These are phyloP conservation scores for Prorops nasuta DNA, from an alignment of 1,140 invertebrate genomes.

Conservation along the genomic window DNA sequence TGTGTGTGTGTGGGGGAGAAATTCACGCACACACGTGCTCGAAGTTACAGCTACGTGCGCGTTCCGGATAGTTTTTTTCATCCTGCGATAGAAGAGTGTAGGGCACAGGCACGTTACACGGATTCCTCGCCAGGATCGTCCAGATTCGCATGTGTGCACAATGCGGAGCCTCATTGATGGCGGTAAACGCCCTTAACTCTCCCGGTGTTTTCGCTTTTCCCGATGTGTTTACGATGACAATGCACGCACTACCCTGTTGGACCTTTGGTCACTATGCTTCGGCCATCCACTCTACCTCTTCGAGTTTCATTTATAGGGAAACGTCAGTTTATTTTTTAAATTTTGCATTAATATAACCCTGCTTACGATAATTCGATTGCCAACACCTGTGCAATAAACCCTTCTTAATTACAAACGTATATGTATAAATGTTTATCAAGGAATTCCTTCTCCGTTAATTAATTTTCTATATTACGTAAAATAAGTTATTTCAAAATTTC, in stretches of 20 bases:
- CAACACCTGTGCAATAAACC: no score
- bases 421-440: no score
- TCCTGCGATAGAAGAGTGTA: neutral
- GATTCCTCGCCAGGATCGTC: neutral
- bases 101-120: neutral
- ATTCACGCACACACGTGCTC: neutral
- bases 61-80: slow-evolving; percentile 27
- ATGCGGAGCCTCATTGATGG: slow-evolving; percentile 25
- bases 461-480: no score
- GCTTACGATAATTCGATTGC: no score
- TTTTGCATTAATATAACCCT: no score
- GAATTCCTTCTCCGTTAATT: no score
- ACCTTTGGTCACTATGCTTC: neutral
- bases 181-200: slow-evolving; percentile 27
- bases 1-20: neutral
- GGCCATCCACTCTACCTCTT: no score
- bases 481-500: no score
- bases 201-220: neutral
- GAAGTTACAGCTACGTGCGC: no score
- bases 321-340: no score
- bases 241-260: slow-evolving; percentile 18
- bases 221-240: slow-evolving; percentile 10
- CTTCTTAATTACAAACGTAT: no score
- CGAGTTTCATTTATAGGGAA: no score
- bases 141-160: slow-evolving; percentile 10